Evolutionary conservation across 2,797 vertebrate species (phyloP).

Genomic region (Anomalospiza imberbis): DNA sequence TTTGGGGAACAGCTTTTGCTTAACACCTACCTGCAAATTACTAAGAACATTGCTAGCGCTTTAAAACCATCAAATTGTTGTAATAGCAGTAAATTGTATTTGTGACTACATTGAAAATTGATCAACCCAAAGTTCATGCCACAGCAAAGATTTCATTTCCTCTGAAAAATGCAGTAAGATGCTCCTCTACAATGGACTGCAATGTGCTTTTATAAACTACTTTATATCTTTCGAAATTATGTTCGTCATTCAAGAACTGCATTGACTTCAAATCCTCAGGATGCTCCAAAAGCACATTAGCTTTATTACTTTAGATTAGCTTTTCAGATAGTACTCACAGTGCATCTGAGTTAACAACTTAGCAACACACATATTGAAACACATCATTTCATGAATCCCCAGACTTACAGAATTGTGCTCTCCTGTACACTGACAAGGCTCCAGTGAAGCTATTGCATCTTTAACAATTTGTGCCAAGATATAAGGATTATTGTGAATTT

Average conservation of each 20-base stretch:
- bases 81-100: slow-evolving; percentile 14
- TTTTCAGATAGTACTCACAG: neutral
- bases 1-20: neutral
- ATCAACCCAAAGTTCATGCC: neutral
- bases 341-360: slow-evolving; percentile 1
- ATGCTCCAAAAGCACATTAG: slow-evolving; percentile 6
- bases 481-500: neutral
- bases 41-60: neutral
- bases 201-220: neutral
- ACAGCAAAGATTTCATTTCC: neutral
- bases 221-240: slow-evolving; percentile 10
- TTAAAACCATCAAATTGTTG: slow-evolving; percentile 38
- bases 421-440: neutral
- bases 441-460: neutral
- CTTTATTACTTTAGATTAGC: slow-evolving; percentile 35
- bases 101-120: neutral
- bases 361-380: neutral
- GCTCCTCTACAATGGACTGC: neutral
- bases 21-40: slow-evolving; percentile 17
- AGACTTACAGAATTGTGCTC: neutral
- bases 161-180: neutral
- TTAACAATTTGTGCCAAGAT: neutral
- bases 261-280: slow-evolving; percentile 11
- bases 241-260: neutral
- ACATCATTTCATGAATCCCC: neutral